Evolutionary conservation across 2,888 invertebrate genomes (phyloP), one percentile per base, ranked within the genome.

Genomic region (Steromphala cineraria): DNA sequence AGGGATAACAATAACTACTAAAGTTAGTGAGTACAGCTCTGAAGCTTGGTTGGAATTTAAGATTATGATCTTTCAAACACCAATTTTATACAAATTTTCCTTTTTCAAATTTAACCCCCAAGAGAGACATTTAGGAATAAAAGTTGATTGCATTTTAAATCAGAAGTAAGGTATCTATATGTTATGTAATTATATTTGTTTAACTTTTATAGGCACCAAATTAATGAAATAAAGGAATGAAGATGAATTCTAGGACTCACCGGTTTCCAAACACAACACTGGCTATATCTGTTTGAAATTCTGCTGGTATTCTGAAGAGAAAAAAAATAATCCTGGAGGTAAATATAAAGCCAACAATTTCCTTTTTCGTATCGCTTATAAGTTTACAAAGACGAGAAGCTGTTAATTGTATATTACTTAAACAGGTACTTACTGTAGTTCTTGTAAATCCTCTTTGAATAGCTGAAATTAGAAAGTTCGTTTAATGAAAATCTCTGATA

Each of bases 361-460:
- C 4, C 10, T 40, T 19, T 36, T 75, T n/a, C n/a, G n/a, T n/a
- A n/a, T n/a, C n/a, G n/a, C n/a, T n/a, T n/a, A n/a, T n/a, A n/a
- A n/a, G n/a, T n/a, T n/a, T n/a, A 15, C 31, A 62, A 24, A 31
- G 55, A 55, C n/a, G 28, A 24, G 15, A 67, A 62, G 10, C 62
- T 53, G 67, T 46, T 56, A 17, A 2, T 28, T 17, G 17, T 19
- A 2, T 31, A 19, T 40, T 75, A 13, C 53, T 40, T 17, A 28
- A 19, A 76, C 10, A 75, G 15, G 4, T 82, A 89, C 89, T 89
- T 87, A 92, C 92, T 89, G 89, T 40, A 92, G 81, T 81, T 92
- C 91, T 82, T 88, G 84, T 77, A 92, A 86, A 82, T 92, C 92
- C 77, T 91, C 90, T 82, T 89, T 87, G 80, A 91, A 90, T 76